Evolutionary conservation across 2,888 invertebrate genomes (phyloP), one percentile per base, ranked within the genome.

Genomic region (Archips crataeganus): DNA sequence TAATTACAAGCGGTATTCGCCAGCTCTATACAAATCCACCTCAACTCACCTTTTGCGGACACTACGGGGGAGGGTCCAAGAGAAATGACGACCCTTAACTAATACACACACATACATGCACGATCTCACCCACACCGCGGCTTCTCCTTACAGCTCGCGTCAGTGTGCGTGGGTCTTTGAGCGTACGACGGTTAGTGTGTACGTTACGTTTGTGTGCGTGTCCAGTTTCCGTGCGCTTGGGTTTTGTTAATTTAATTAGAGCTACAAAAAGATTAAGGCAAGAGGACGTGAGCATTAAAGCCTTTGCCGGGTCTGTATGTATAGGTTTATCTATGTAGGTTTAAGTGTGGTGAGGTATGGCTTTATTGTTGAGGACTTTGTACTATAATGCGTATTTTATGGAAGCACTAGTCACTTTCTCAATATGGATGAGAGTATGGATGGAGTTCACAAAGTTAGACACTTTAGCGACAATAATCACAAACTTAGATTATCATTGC

Each of bases 71-170:
- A 92, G 94, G 94, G 94, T 94, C 94, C 94, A 94, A 92, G 94
- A 94, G 94, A 94, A 94, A 94, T 94, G 94, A 94, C 94, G 94
- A 93, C 94, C 94, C 94, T 94, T 94, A 94, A 94, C 94, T 94
- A 94, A 93, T 91, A 92, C 94, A 93, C 94, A 94, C 93, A 93
- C 91, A 90, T 87, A 87, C 81, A 89, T 85, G 79, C 77, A 90
- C 87, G 82, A 86, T 85, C 85, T 84, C 84, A 89, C 88, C 54
- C 89, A 89, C 87, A 89, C 89, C 80, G 49, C 65, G 75, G 80
- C 84, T 77, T 80, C 76, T 80, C 84, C 78, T 80, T 77, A 79
- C 79, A 77, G 79, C 77, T 79, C 54, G 76, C 32, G 39, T 68
- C 13, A 72, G 83, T 83, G 75, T 79, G 83, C 77, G 84, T 83